Percentiles rank a stretch among this genome's conserved stretches.
These are phyloP conservation scores for Epiperipatus broadwayi DNA, from an alignment of 2,888 invertebrate genomes.

Conservation along the genomic window DNA sequence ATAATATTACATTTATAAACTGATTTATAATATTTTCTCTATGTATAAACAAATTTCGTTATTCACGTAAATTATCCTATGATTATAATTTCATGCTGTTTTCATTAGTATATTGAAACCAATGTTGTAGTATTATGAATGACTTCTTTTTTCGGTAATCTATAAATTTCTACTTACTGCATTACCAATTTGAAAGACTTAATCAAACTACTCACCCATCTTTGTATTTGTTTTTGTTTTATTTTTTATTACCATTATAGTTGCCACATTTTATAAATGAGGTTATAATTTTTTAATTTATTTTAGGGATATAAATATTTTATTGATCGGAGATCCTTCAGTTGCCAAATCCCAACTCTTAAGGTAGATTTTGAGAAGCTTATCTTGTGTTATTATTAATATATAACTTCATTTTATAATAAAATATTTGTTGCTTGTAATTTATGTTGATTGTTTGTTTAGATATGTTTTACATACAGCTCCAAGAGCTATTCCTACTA, in stretches of 20 bases:
- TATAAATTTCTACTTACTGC: too few relatives aligned
- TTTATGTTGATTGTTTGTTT: too few relatives aligned
- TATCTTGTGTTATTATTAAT: too few relatives aligned
- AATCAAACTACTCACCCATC: neutral
- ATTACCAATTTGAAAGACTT: too few relatives aligned
- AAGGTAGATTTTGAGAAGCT: constrained; percentile 18
- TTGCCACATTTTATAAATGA: constrained; percentile 32
- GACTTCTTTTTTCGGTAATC: too few relatives aligned
- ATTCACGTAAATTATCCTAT: too few relatives aligned
- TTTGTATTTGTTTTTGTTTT: constrained; percentile 3
- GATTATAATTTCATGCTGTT: too few relatives aligned
- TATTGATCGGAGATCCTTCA: constrained; percentile 93
- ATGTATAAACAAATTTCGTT: too few relatives aligned
- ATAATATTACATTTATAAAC: too few relatives aligned
- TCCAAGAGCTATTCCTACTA: constrained; percentile 86
- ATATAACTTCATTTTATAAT: neutral
- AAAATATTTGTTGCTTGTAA: neutral
- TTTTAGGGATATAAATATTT: constrained; percentile 55
- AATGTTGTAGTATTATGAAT: too few relatives aligned
- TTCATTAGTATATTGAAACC: too few relatives aligned
- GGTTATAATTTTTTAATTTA: neutral
- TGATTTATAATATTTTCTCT: too few relatives aligned
- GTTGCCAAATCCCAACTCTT: constrained; percentile 96
- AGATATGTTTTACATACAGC: constrained; percentile 86
- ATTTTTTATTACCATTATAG: constrained; percentile 14